Base-by-base conservation (phyloP, 2,888 invertebrate genomes). In the Hoplodrina blanda region DNA sequence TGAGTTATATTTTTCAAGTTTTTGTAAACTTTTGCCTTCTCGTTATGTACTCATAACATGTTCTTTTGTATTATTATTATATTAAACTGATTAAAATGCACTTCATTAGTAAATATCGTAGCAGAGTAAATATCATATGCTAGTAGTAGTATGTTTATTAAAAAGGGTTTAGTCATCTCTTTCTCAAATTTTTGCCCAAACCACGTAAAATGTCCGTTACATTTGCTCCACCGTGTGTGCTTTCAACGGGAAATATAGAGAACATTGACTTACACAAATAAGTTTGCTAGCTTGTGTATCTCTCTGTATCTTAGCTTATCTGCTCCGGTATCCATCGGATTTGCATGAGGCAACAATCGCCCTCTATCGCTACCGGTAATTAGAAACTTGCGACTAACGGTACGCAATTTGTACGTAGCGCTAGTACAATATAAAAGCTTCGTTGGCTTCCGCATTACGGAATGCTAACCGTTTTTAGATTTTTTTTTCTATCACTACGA, bases 371-470 rank as follows among this genome's bases (percentile, higher is more conserved):
- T 81, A 84, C 84, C 86, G 86, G 92, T 94, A 94, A 95, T 95
- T 95, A 95, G 93, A 94, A 93, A 92, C 94, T 91, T 91, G 91
- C 89, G 82, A 88, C 85, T 94, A 95, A 94, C 95, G 94, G 94
- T 91, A 91, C 84, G 73, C 87, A 88, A 90, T 90, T 91, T 91
- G 91, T 92, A 88, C 85, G 88, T 89, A 87, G 87, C 87, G 84
- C 85, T 88, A 82, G 82, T 78, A 69, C 76, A 75, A 79, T 87
- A 88, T 88, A 86, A 88, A 88, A 87, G 83, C 86, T 86, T 69
- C 69, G 73, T 61, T 75, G 63, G 76, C 84, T 87, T 86, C 87
- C 86, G 82, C 74, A 66, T 76, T 74, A 66, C 76, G 59, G 63
- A 73, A 49, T 54, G 64, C 59, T 73, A 70, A 78, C 77, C 71